phyloP scores from a whole-genome alignment of 2,797 vertebrate genomes.

The Manis crassicaudata region DNA sequence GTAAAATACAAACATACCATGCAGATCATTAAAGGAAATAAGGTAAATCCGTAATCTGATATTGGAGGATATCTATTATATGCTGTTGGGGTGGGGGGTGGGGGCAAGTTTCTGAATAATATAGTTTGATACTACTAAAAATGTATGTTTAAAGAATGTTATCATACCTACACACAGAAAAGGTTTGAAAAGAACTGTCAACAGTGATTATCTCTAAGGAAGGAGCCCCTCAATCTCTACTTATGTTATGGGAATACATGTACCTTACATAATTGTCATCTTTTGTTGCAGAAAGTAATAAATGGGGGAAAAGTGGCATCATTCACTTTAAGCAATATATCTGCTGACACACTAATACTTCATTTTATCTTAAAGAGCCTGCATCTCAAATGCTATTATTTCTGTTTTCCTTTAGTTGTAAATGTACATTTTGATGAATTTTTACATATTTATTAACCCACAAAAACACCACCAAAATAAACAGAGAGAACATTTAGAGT shows the following conservation, averaged over 20 bases:
- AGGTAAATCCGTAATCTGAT: background rate
- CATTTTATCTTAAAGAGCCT: background rate
- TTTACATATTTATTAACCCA: background rate
- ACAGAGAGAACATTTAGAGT: background rate
- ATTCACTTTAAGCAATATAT: background rate
- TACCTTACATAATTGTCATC: background rate
- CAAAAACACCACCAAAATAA: background rate
- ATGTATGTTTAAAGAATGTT: background rate
- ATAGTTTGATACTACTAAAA: conserved; percentile 25
- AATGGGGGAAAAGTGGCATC: background rate
- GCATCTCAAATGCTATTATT: background rate
- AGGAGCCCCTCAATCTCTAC: background rate
- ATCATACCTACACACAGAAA: background rate
- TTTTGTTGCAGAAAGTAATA: background rate
- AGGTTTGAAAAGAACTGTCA: background rate
- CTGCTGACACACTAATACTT: background rate
- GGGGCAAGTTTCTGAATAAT: conserved; percentile 16
- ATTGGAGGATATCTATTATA: background rate
- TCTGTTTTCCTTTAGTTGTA: background rate
- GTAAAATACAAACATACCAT: background rate
- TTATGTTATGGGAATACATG: background rate
- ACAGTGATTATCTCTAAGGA: background rate
- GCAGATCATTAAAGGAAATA: background rate
- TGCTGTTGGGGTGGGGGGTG: background rate
- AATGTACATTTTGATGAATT: background rate